phyloP scores from a whole-genome alignment of 2,888 invertebrate species.

The Isoperla grammatica region DNA sequence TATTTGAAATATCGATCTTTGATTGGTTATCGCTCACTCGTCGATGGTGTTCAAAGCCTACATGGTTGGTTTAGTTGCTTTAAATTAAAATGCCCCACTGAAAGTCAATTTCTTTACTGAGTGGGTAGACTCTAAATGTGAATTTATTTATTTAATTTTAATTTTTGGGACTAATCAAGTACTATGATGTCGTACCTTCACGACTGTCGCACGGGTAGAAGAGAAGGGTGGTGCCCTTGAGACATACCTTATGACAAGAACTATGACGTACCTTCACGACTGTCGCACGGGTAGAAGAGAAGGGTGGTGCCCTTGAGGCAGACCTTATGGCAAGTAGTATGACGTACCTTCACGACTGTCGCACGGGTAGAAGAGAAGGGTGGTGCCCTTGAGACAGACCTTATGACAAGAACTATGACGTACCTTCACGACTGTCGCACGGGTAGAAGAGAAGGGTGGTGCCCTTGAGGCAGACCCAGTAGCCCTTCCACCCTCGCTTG shows the following conservation, averaged over 20 bases:
- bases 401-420: too few species aligned
- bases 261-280: conserved; percentile 56
- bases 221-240: conserved; percentile 92
- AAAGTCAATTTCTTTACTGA: too few species aligned
- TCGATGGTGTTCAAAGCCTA: too few species aligned
- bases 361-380: conserved; percentile 91
- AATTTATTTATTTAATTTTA: too few species aligned
- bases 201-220: conserved; percentile 95
- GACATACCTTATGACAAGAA: too few species aligned
- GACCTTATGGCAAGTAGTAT: conserved; percentile 94
- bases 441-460: conserved; percentile 94
- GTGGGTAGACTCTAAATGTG: too few species aligned
- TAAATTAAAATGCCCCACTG: too few species aligned
- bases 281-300: conserved; percentile 93
- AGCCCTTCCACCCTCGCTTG: conserved; percentile 96
- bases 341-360: conserved; percentile 67
- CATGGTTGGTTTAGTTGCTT: too few species aligned
- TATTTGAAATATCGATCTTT: too few species aligned
- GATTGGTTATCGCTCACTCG: too few species aligned
- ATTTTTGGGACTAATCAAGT: too few species aligned
- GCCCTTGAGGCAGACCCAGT: conserved; percentile 97
- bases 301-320: conserved; percentile 95
- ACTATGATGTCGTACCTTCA: too few species aligned
- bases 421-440: conserved; percentile 77
- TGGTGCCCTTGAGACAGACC: conserved; percentile 97